phyloP scores from a whole-genome alignment of 2,113 vertebrate genomes.

The Cyprinodon tularosa region DNA sequence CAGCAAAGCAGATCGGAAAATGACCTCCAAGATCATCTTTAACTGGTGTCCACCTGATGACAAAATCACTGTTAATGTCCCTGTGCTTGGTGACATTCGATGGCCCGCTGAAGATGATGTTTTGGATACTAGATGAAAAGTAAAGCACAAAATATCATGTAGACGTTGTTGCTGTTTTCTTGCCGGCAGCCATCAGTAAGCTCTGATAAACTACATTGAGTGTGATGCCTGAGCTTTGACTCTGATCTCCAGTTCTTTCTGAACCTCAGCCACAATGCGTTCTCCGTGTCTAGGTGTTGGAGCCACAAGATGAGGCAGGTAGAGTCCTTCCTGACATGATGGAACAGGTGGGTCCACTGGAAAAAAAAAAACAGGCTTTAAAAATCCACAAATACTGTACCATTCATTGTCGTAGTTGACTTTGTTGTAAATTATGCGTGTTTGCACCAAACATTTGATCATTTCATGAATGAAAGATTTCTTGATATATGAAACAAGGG shows the following conservation, averaged over 20 bases:
- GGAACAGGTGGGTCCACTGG: constrained; percentile 64
- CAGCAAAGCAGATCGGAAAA: constrained; percentile 68
- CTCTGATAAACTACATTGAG: constrained; percentile 42
- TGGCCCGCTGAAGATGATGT: constrained; percentile 67
- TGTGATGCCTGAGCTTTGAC: constrained; percentile 54
- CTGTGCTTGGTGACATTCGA: constrained; percentile 47
- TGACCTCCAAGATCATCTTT: constrained; percentile 45
- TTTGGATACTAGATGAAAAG: constrained; percentile 44
- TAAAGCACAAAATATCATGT: background rate
- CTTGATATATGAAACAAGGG: no score
- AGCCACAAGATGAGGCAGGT: constrained; percentile 52
- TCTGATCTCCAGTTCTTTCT: constrained; percentile 64
- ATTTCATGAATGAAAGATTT: no score
- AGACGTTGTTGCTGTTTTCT: background rate
- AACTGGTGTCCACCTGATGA: constrained; percentile 63
- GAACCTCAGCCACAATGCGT: constrained; percentile 40
- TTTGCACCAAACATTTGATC: no score
- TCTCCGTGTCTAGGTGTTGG: constrained; percentile 66
- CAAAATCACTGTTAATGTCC: constrained; percentile 38
- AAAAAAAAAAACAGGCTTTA: background rate
- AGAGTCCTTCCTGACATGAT: constrained; percentile 65
- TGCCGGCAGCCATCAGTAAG: background rate
- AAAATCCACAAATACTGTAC: no score
- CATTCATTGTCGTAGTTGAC: no score
- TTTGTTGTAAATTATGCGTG: no score